A percentile compares a stretch with the other conserved stretches of the same genome.
phyloP scores from a whole-genome alignment of 2,797 vertebrate genomes.

The Acanthornis magna region DNA sequence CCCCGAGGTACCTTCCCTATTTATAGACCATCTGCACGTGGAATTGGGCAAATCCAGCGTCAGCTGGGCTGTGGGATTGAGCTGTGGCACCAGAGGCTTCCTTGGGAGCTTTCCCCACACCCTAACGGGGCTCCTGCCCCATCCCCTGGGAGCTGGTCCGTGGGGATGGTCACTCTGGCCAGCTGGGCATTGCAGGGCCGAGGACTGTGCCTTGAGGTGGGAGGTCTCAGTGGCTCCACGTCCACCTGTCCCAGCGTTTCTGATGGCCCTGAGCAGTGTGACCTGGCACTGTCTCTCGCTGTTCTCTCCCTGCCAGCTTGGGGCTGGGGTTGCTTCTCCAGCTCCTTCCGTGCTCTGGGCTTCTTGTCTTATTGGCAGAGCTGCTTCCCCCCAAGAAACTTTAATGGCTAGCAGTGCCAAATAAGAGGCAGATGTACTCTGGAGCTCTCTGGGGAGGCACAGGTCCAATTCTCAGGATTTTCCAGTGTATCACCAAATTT shows the following conservation, averaged over 20 bases:
- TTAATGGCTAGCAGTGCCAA: neutral
- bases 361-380: neutral
- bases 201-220: neutral
- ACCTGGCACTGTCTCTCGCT: fast-evolving
- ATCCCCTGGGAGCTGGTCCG: neutral
- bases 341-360: neutral
- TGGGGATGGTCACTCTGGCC: neutral
- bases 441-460: neutral
- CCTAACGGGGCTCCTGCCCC: neutral
- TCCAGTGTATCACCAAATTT: neutral
- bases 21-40: neutral
- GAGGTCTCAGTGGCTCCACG: neutral
- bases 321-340: neutral
- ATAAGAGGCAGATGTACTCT: neutral
- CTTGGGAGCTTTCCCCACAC: neutral
- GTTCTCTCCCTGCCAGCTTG: neutral
- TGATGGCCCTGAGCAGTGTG: neutral
- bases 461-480: neutral
- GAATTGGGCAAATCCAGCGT: neutral
- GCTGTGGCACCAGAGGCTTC: neutral
- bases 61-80: neutral
- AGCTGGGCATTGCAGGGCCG: neutral
- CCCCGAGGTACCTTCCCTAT: neutral
- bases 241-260: neutral
- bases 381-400: neutral